Base-by-base conservation (phyloP, 2,888 invertebrate genomes). In the Elegia similella region DNA sequence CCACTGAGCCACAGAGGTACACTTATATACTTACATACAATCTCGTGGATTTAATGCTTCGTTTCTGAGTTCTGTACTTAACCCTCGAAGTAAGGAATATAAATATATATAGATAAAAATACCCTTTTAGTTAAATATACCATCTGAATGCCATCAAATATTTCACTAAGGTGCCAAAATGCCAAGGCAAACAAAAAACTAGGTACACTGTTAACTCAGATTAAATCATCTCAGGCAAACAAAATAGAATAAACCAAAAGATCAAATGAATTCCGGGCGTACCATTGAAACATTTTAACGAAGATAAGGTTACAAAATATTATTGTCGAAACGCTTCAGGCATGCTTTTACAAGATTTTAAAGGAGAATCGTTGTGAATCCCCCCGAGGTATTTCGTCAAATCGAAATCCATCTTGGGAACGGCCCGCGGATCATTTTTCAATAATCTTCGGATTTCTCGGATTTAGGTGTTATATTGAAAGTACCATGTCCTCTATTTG, bases 381-480 rank as follows among this genome's bases (percentile, higher is more conserved):
- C 64, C 58, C 62, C 66, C 68, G 68, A 70, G 68, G 65, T 72
- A 73, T 78, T 73, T 66, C 67, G 66, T 64, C 66, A 70, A 79
- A 80, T 81, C 73, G 75, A 67, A 78, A 77, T 76, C 73, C 75
- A 71, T 79, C 79, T 73, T 69, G 62, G 62, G 72, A 70, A 72
- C 67, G 68, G 61, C 57, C 62, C 42, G 60, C 43, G 74, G 75
- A 84, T 82, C 72, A 83, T 76, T 82, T 82, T 80, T 78, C 84
- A 82, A 84, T 85, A 85, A 84, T 80, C 76, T 75, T 64, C 63
- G 72, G 75, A 77, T 78, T 74, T 67, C 62, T 56, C 62, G 63
- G 60, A 66, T 71, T 61, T 64, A 65, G 65, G 66, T 73, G 64
- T 66, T 66, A 71, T 62, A 62, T 59, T 59, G 57, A 57, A 59